Conservation (phyloP, 2,797 vertebrate genomes). For the Catostomus latipinnis region DNA sequence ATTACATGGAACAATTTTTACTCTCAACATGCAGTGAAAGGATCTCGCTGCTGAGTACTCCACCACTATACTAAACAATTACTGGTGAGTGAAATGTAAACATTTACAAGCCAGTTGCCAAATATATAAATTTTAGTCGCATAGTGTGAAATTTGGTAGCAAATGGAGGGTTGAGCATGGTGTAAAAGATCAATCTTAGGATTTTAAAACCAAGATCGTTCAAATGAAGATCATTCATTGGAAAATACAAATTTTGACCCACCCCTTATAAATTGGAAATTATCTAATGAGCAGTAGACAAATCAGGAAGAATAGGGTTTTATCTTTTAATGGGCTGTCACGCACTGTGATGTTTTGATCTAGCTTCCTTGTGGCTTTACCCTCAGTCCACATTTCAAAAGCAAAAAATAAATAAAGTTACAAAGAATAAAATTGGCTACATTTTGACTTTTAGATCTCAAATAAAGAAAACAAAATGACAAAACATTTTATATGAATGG, state of each 20-base stretch:
- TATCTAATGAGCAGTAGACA: conserved; percentile 1
- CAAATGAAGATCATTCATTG: conserved; percentile 24
- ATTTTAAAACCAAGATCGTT: conserved; percentile 7
- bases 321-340: conserved; percentile 5
- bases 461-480: neutral
- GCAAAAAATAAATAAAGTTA: conserved; percentile 37
- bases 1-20: too few relatives aligned
- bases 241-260: neutral
- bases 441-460: conserved; percentile 6
- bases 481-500: neutral
- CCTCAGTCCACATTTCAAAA: neutral
- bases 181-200: too few relatives aligned
- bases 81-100: too few relatives aligned
- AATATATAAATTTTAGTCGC: too few relatives aligned
- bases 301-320: neutral
- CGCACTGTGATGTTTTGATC: neutral
- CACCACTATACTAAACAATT: too few relatives aligned
- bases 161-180: too few relatives aligned
- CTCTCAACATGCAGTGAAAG: too few relatives aligned
- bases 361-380: neutral
- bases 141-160: too few relatives aligned
- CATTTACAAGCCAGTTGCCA: too few relatives aligned
- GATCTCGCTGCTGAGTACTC: too few relatives aligned
- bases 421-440: conserved; percentile 41
- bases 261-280: neutral